Evolutionary conservation across 2,113 vertebrate species (phyloP).

Genomic region (Atractosteus spatula): DNA sequence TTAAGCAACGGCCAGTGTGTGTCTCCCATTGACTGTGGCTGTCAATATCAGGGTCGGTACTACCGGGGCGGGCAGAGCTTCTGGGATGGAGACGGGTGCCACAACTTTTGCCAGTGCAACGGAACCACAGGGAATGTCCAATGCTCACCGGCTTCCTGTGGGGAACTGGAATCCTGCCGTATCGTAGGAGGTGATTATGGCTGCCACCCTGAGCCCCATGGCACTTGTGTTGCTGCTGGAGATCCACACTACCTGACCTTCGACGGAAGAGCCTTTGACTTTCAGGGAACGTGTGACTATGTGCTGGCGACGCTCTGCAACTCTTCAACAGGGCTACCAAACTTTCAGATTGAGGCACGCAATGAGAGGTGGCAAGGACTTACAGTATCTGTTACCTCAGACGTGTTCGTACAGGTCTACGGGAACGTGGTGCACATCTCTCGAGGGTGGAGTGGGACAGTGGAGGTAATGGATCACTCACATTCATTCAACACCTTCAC

Average conservation of each 20-base stretch:
- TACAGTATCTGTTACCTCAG: conserved; percentile 36
- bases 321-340: conserved; percentile 19
- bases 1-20: conserved; percentile 55
- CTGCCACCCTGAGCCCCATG: conserved; percentile 34
- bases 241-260: conserved; percentile 65
- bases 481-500: no score
- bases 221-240: conserved; percentile 54
- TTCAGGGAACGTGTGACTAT: conserved; percentile 70
- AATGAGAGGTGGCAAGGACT: conserved; percentile 44
- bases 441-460: conserved; percentile 25
- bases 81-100: conserved; percentile 48
- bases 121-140: conserved; percentile 15
- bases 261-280: conserved; percentile 57
- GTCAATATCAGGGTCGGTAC: conserved; percentile 39
- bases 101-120: conserved; percentile 38
- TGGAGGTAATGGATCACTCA: conserved; percentile 31
- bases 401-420: conserved; percentile 59
- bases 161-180: conserved; percentile 32
- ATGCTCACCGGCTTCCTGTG: conserved; percentile 41
- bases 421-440: conserved; percentile 40
- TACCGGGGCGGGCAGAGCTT: conserved; percentile 40
- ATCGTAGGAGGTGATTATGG: conserved; percentile 31
- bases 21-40: conserved; percentile 51
- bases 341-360: conserved; percentile 65
- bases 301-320: conserved; percentile 52